Base-by-base conservation (phyloP, 2,888 invertebrate genomes). In the Malthinus flaveolus region DNA sequence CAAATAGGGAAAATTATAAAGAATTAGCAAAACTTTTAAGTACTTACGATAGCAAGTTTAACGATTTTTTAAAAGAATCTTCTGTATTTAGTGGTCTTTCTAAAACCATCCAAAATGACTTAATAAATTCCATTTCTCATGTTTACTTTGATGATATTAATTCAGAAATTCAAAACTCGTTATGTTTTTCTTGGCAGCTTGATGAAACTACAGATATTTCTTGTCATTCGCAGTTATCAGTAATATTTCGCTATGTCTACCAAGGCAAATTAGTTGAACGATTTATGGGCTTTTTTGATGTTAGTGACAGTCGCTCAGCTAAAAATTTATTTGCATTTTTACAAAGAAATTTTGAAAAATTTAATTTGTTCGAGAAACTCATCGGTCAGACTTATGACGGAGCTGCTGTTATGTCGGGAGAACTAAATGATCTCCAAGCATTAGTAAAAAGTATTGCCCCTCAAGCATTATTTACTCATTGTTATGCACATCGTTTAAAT, bases 361-460 rank as follows among this genome's bases (percentile, higher is more conserved):
- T 56, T 32, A 13, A 13, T 45, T 35, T 61, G 37, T 34, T 12
- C 32, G 15, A 65, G 10, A 64, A 67, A 61, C 47, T 66, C 7
- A 52, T 67, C 7, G 61, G 52, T 23, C 68, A 69, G 59, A 68
- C 64, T 9, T 70, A 67, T 52, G 65, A 67, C 50, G 66, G 68
- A 3, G 67, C 62, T 9, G 48, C 62, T 7, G 63, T 66, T 7
- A 66, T 62, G 56, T 47, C 59, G 7, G 64, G 62, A 12, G 47
- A 66, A 13, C 50, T 61, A 9, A 44, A 56, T 34, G 49, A 36
- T 9, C 8, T 57, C 2, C 49, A 53, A 49, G 8, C 13, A 1
- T 37, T 32, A 55, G 49, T 59, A n/a, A 39, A 49, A 45, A 34
- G 11, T 9, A 32, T 48, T 8, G 53, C 33, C 44, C 61, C 58